These are phyloP conservation scores for Cylloceria caligata DNA, from an alignment of 2,888 invertebrate species.

Conservation along the genomic window DNA sequence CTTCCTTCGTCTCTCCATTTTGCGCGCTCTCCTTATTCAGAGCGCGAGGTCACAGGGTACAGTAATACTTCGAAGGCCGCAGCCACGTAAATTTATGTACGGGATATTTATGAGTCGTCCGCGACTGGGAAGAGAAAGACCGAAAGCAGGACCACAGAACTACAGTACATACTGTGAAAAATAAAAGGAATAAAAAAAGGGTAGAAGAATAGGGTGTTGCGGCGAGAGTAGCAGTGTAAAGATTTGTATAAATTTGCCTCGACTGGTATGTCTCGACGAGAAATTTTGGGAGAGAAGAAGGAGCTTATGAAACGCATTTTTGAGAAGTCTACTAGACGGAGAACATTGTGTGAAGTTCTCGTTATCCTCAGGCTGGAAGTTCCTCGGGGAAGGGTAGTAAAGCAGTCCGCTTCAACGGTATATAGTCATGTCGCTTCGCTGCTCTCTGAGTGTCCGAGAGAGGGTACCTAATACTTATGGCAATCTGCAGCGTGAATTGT, in stretches of 20 bases:
- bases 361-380: slow-evolving; percentile 42
- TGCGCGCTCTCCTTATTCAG: slow-evolving; percentile 59
- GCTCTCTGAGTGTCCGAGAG: slow-evolving; percentile 42
- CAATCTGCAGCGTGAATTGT: slow-evolving; percentile 55
- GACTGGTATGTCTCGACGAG: slow-evolving; percentile 39
- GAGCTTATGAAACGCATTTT: slow-evolving; percentile 45
- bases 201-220: slow-evolving; percentile 54
- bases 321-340: slow-evolving; percentile 10
- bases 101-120: slow-evolving; percentile 71
- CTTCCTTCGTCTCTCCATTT: slow-evolving; percentile 64
- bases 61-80: slow-evolving; percentile 72
- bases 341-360: slow-evolving; percentile 48
- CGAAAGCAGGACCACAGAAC: slow-evolving; percentile 33
- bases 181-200: slow-evolving; percentile 10
- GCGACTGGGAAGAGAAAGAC: slow-evolving; percentile 46
- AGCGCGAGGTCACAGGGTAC: slow-evolving; percentile 64
- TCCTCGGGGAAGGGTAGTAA: slow-evolving; percentile 22
- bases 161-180: slow-evolving; percentile 30
- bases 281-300: slow-evolving; percentile 24
- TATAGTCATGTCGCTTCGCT: slow-evolving; percentile 8
- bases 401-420: slow-evolving; percentile 30
- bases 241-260: slow-evolving; percentile 67
- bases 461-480: slow-evolving; percentile 55
- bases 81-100: slow-evolving; percentile 71
- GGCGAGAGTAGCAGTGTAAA: slow-evolving; percentile 40